Conservation (phyloP, 2,113 vertebrate genomes). For the Globicephala melas region DNA sequence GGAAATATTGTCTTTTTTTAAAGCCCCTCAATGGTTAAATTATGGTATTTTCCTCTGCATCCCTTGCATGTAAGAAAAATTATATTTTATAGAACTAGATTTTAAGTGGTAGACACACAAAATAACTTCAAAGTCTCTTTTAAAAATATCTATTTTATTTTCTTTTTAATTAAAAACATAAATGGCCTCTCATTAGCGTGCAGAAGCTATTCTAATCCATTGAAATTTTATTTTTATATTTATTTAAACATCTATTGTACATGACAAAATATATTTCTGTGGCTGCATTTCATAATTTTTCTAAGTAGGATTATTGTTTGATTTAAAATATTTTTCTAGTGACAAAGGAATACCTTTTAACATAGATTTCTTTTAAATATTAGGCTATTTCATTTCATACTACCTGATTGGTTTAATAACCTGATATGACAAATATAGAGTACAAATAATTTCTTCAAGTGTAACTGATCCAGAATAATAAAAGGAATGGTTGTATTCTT, state of each 20-base stretch:
- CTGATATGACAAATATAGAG: constrained; percentile 29
- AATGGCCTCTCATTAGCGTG: neutral
- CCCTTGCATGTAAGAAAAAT: neutral
- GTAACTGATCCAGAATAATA: constrained; percentile 6
- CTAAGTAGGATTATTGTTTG: neutral
- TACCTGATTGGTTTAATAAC: constrained; percentile 21
- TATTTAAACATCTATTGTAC: constrained; percentile 55
- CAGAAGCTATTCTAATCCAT: constrained; percentile 18
- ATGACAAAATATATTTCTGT: constrained; percentile 55
- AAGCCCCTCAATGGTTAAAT: neutral
- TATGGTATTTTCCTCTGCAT: neutral
- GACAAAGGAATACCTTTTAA: constrained; percentile 23
- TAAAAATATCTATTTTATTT: neutral
- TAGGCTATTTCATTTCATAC: neutral
- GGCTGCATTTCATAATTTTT: constrained; percentile 47
- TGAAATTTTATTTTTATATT: constrained; percentile 72
- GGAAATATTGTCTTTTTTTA: neutral
- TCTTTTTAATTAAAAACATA: neutral
- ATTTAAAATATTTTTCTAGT: constrained; percentile 56
- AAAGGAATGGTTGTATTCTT: constrained; percentile 6
- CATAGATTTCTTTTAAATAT: neutral
- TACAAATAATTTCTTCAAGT: constrained; percentile 49
- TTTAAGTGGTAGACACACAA: neutral
- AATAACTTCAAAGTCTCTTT: neutral
- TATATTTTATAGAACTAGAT: neutral